These are phyloP conservation scores for Apamea crenata DNA, from an alignment of 2,888 invertebrate species.

Conservation along the genomic window DNA sequence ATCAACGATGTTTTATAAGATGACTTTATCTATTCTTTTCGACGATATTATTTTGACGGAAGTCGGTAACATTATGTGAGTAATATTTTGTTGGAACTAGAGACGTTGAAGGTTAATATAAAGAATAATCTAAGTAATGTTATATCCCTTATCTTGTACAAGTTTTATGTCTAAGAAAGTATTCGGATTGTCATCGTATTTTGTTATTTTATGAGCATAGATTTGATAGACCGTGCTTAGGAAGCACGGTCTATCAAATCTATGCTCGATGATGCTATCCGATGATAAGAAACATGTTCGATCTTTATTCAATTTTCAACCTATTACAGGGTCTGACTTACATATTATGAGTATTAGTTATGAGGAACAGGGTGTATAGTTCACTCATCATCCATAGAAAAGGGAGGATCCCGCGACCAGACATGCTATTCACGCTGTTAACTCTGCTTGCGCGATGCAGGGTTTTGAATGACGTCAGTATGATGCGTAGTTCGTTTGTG, in stretches of 20 bases:
- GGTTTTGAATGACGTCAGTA: too few relatives aligned
- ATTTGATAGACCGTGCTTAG: background rate
- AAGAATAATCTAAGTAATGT: conserved; percentile 24
- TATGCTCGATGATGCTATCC: too few relatives aligned
- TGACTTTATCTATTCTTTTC: conserved; percentile 18
- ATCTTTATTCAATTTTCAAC: background rate
- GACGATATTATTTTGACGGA: conserved; percentile 42
- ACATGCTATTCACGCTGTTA: too few relatives aligned
- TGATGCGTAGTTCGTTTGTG: too few relatives aligned
- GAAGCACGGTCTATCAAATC: too few relatives aligned
- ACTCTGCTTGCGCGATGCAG: too few relatives aligned
- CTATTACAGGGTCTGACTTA: background rate
- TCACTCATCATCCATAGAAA: too few relatives aligned
- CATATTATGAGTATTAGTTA: too few relatives aligned
- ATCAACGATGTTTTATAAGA: background rate
- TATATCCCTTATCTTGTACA: conserved; percentile 1
- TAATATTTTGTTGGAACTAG: conserved; percentile 26
- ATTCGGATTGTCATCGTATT: conserved; percentile 11
- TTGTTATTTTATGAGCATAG: conserved; percentile 9
- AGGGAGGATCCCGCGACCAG: too few relatives aligned
- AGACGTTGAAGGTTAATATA: conserved; percentile 17
- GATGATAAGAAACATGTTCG: background rate
- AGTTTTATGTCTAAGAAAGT: conserved; percentile 22
- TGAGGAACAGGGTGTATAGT: too few relatives aligned
- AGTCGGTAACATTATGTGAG: conserved; percentile 30